Evolutionary conservation across 2,888 invertebrate genomes (phyloP).

Genomic region (Poecilobothrus nobilitatus): DNA sequence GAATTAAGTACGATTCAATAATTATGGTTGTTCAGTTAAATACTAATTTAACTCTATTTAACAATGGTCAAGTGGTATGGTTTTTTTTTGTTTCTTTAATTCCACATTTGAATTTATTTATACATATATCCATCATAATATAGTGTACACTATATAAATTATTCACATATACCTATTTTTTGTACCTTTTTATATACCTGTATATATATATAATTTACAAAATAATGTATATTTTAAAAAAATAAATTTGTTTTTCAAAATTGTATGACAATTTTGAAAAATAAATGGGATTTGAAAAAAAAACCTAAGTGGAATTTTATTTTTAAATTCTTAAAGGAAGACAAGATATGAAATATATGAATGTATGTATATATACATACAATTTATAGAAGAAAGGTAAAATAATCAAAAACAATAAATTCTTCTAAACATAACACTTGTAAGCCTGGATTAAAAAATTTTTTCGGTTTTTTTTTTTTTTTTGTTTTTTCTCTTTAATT

Average conservation of each 20-base stretch:
- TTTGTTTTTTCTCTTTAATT: no score
- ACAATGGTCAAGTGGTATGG: neutral
- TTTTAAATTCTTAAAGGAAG: neutral
- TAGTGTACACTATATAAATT: no score
- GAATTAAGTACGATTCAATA: neutral
- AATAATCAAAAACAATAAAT: neutral
- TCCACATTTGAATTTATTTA: no score
- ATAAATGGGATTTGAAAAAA: neutral
- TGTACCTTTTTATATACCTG: neutral
- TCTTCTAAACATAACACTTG: neutral
- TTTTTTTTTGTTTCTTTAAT: no score
- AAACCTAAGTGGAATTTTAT: neutral
- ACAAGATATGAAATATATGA: neutral
- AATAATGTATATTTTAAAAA: no score
- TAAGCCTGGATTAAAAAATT: neutral
- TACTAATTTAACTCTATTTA: neutral
- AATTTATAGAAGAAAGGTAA: no score
- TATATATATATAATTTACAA: no score
- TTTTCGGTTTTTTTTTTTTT: no score
- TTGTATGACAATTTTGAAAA: neutral
- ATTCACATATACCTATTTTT: no score
- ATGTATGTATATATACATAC: no score
- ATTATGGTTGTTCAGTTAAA: neutral
- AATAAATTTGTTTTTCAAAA: neutral
- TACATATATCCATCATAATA: no score